These are phyloP conservation scores for Hirudinaria manillensis DNA, from an alignment of 2,888 invertebrate genomes.

Conservation along the genomic window DNA sequence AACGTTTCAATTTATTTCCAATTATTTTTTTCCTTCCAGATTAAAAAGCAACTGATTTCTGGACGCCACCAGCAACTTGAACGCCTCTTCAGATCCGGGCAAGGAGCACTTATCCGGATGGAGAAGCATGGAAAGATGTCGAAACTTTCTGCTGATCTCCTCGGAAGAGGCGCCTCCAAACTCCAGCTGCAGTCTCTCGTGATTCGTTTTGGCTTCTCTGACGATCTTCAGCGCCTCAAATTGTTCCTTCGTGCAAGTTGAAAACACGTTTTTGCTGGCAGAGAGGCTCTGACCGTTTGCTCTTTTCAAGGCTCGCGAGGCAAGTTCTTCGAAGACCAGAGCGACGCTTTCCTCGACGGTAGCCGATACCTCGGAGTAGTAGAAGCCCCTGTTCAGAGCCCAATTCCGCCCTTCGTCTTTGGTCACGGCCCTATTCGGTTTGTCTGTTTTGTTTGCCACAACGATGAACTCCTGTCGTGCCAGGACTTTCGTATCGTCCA, in stretches of 20 bases:
- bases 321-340: too few species aligned
- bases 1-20: background rate
- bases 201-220: slow-evolving; percentile 51
- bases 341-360: too few species aligned
- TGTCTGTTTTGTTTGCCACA: slow-evolving; percentile 53
- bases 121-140: slow-evolving; percentile 53
- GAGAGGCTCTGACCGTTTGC: too few species aligned
- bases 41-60: slow-evolving; percentile 46
- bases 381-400: slow-evolving; percentile 40
- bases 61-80: slow-evolving; percentile 54
- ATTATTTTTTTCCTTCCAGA: background rate
- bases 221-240: slow-evolving; percentile 53
- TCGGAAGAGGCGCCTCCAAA: slow-evolving; percentile 45
- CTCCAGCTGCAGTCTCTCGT: slow-evolving; percentile 50
- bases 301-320: too few species aligned
- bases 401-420: too few species aligned
- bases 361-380: too few species aligned
- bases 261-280: too few species aligned
- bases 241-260: slow-evolving; percentile 51
- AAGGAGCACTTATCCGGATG: slow-evolving; percentile 56
- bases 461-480: slow-evolving; percentile 52
- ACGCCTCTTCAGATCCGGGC: slow-evolving; percentile 56
- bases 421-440: too few species aligned
- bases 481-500: slow-evolving; percentile 46
- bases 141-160: slow-evolving; percentile 55